Percentiles rank a stretch among this genome's conserved stretches.
These are phyloP conservation scores for Xestobium rufovillosum DNA, from an alignment of 2,888 invertebrate genomes.

Conservation along the genomic window DNA sequence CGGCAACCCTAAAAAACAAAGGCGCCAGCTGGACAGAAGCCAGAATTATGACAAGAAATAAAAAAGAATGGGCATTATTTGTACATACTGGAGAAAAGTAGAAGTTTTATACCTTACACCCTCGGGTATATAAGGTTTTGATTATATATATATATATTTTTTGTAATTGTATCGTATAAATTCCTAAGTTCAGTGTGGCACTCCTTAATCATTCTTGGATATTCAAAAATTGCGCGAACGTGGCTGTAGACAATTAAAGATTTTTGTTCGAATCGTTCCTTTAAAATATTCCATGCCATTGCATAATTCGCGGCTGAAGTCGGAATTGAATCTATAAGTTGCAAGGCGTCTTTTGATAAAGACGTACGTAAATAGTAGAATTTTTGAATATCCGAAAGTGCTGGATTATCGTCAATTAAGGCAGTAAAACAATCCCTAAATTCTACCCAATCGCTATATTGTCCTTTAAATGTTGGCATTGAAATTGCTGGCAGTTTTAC, in stretches of 20 bases:
- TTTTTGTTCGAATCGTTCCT: constrained; percentile 23
- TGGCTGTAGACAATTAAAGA: constrained; percentile 23
- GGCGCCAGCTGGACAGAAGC: too few species aligned
- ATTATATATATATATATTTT: too few species aligned
- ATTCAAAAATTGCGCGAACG: constrained; percentile 22
- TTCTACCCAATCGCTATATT: constrained; percentile 12
- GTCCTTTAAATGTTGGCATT: constrained; percentile 12
- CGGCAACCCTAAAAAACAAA: too few species aligned
- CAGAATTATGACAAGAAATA: too few species aligned
- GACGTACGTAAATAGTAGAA: constrained; percentile 18
- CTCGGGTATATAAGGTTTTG: too few species aligned
- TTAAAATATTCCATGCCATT: constrained; percentile 16
- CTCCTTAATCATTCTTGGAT: constrained; percentile 15
- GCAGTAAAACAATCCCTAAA: constrained; percentile 15
- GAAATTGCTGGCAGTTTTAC: constrained; percentile 8
- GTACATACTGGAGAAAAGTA: too few species aligned
- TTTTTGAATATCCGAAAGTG: constrained; percentile 14
- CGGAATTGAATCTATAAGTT: constrained; percentile 14
- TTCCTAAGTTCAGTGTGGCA: constrained; percentile 17
- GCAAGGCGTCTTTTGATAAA: constrained; percentile 12
- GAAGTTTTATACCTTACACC: too few species aligned
- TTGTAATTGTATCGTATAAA: constrained; percentile 20
- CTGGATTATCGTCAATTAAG: constrained; percentile 10
- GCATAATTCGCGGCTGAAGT: constrained; percentile 15
- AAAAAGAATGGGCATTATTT: too few species aligned